Evolutionary conservation across 1,140 invertebrate species (phyloP), one percentile per base, ranked within the genome.

Genomic region (Battus philenor): DNA sequence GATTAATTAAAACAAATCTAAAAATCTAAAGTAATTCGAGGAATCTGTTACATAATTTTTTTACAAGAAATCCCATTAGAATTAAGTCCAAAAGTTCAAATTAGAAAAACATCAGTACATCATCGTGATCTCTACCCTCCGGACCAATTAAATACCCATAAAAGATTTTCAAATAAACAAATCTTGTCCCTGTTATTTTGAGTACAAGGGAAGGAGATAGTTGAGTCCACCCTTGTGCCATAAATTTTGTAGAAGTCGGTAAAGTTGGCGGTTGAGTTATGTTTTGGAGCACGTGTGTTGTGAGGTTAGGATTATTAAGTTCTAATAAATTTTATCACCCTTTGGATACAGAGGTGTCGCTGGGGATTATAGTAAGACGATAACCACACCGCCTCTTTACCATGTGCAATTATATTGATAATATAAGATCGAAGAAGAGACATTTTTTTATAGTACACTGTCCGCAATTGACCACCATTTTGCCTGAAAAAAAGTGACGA

Each of bases 241-340:
- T 76, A 76, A 76, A 76, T 76, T 71, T 60, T 57, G 39, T 36
- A 31, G 27, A 26, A 52, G 48, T 50, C 38, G 61, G 55, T 48
- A 53, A 53, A 61, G 46, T 47, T 49, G 36, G 31, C 45, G 22
- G 47, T 41, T 52, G 52, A 54, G 49, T 59, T 64, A 68, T 59
- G 49, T 47, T 51, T 50, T 20, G 44, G 33, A 65, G 63, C 63
- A 69, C 50, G 51, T 56, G 43, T 54, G 64, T 73, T 67, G 65
- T 61, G 59, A 63, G 60, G 62, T 64, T 59, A 44, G 51, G 62
- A 59, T 70, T 73, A 76, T 76, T 76, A 73, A 71, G 59, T 73
- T 58, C 60, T 76, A 76, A 73, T 75, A 75, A 67, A 73, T 70
- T 74, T 60, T 53, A 38, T 54, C 44, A 38, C 54, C 56, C 46